A percentile compares a stretch with the other conserved stretches of the same genome.
phyloP scores from a whole-genome alignment of 1,140 invertebrate genomes.

The Megathymus violae region DNA sequence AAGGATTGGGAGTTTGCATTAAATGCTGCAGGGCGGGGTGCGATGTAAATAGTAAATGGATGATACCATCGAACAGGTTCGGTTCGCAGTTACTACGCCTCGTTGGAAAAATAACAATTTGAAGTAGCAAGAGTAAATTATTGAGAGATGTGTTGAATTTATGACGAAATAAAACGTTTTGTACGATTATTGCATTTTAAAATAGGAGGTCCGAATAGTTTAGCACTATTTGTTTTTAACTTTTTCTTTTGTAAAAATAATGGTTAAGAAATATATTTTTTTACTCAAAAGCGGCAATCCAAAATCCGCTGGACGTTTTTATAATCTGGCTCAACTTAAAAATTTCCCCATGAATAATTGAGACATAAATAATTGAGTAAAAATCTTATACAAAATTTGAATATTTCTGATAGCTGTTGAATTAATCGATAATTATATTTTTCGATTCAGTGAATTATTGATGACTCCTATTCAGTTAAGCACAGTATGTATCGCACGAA shows the following conservation, averaged over 20 bases:
- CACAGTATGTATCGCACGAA: no score
- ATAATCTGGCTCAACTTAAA: no score
- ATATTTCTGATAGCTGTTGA: no score
- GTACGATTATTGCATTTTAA: conserved; percentile 15
- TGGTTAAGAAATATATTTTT: no score
- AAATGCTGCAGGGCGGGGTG: conserved; percentile 29
- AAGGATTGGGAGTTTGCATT: conserved; percentile 31
- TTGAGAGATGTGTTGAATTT: conserved; percentile 30
- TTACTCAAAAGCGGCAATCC: no score
- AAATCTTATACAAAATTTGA: no score
- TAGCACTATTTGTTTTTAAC: not conserved
- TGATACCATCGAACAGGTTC: conserved; percentile 25
- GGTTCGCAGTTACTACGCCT: conserved; percentile 36
- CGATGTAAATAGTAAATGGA: conserved; percentile 31
- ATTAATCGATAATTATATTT: no score
- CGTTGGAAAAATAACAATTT: conserved; percentile 36
- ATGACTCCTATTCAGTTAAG: no score
- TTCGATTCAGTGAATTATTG: no score
- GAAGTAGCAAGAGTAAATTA: conserved; percentile 18
- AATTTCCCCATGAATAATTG: no score
- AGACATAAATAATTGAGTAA: no score
- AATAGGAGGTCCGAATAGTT: not conserved
- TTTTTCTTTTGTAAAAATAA: not conserved
- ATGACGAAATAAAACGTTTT: conserved; percentile 25
- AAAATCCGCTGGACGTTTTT: no score